Evolutionary conservation across 2,113 vertebrate genomes (phyloP).

Genomic region (Cottus gobio): DNA sequence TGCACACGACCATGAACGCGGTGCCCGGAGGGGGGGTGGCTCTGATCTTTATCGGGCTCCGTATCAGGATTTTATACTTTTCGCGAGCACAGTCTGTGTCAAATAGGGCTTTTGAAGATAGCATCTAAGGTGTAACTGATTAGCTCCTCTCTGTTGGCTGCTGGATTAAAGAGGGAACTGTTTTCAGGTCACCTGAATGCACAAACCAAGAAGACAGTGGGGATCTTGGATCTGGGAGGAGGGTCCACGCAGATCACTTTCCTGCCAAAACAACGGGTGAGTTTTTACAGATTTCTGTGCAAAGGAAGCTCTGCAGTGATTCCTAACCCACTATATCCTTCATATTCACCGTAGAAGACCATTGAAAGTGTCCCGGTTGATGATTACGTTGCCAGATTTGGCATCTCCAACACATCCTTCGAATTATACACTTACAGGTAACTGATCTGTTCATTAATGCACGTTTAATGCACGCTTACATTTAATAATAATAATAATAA

Average conservation of each 20-base stretch:
- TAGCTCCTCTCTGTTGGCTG: slow-evolving; percentile 14
- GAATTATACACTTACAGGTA: slow-evolving; percentile 96
- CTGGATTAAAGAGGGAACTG: slow-evolving; percentile 47
- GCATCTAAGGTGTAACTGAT: slow-evolving; percentile 54
- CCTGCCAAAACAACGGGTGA: slow-evolving; percentile 89
- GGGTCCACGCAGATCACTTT: slow-evolving; percentile 98
- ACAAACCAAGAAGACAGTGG: slow-evolving; percentile 84
- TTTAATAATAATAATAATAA: no score
- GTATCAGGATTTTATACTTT: slow-evolving; percentile 33
- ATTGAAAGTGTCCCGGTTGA: slow-evolving; percentile 85
- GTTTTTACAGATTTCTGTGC: slow-evolving; percentile 27
- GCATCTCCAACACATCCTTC: slow-evolving; percentile 92
- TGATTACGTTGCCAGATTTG: slow-evolving; percentile 89
- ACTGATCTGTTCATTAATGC: background rate
- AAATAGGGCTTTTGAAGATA: slow-evolving; percentile 63
- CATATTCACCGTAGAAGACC: slow-evolving; percentile 83
- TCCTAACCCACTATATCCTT: background rate
- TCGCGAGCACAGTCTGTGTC: slow-evolving; percentile 10
- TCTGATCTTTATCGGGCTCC: slow-evolving; percentile 55
- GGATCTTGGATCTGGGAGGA: slow-evolving; percentile 95
- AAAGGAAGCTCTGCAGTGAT: background rate
- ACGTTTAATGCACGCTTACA: no score
- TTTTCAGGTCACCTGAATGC: slow-evolving; percentile 89
- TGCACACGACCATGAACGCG: background rate
- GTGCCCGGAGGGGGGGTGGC: slow-evolving; percentile 18